Percentiles rank a stretch among this genome's conserved stretches.
These are phyloP conservation scores for Megalops cyprinoides DNA, from an alignment of 2,797 vertebrate species.

Conservation along the genomic window DNA sequence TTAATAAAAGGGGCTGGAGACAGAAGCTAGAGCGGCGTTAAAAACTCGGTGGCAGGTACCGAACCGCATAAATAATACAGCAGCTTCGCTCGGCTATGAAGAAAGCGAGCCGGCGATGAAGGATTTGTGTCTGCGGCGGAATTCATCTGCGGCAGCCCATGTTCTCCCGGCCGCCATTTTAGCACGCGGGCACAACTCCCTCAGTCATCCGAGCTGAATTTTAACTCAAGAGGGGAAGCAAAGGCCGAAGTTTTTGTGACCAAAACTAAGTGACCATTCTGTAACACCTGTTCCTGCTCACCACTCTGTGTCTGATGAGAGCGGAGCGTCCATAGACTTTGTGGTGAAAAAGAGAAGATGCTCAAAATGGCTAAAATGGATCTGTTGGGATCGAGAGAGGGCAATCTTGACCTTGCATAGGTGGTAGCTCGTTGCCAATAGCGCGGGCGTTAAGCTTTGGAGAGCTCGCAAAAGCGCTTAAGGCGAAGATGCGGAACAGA, in stretches of 20 bases:
- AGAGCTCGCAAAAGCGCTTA: background rate
- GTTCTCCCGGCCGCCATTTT: background rate
- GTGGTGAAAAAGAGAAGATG: background rate
- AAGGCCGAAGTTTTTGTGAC: no score
- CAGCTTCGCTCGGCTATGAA: background rate
- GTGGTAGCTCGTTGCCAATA: background rate
- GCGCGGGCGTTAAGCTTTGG: no score
- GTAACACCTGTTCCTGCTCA: no score
- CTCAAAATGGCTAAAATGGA: background rate
- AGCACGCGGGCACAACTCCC: background rate
- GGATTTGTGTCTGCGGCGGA: background rate
- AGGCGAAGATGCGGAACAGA: background rate
- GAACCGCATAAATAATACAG: constrained; percentile 4
- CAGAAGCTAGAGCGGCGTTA: background rate
- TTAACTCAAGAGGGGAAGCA: background rate
- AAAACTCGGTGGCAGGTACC: constrained; percentile 5
- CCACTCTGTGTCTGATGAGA: no score
- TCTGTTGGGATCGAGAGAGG: background rate
- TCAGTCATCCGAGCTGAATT: background rate
- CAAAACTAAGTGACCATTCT: no score
- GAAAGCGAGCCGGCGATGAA: background rate
- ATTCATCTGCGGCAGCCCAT: background rate
- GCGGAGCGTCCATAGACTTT: background rate
- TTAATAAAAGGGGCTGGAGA: background rate
- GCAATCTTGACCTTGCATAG: background rate